Evolutionary conservation across 2,113 vertebrate genomes (phyloP).

Genomic region (Cardinalis cardinalis): DNA sequence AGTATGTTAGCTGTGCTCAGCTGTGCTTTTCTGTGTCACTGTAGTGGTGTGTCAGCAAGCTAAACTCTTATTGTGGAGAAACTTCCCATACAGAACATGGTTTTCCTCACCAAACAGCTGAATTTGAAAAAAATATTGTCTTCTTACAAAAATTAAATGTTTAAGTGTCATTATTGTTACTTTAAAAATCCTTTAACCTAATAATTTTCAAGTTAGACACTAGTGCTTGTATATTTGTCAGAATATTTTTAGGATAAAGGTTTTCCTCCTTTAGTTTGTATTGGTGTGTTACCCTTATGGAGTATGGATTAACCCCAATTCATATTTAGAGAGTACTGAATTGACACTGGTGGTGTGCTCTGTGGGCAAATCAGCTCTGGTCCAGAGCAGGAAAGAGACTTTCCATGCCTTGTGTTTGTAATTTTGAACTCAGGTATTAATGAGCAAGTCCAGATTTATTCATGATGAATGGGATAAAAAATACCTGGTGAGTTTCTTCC

Average conservation of each 20-base stretch:
- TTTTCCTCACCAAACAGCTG: not conserved
- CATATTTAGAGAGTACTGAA: not conserved
- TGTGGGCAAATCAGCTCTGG: not conserved
- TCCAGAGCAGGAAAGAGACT: not conserved
- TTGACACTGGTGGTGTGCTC: not conserved
- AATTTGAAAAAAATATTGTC: not conserved
- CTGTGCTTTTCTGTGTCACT: not conserved
- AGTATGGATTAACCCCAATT: not conserved
- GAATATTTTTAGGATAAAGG: not conserved
- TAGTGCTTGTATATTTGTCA: not conserved
- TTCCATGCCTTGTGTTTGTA: not conserved
- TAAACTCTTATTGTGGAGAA: not conserved
- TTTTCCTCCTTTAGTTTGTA: not conserved
- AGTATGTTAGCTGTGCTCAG: conserved; percentile 51
- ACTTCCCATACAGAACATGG: not conserved
- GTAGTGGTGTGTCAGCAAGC: not conserved
- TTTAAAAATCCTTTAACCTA: not conserved
- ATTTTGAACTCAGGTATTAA: not conserved
- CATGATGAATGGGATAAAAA: not conserved
- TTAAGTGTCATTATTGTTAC: not conserved
- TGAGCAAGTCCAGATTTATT: not conserved
- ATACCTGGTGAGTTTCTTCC: not conserved
- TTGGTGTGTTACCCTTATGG: not conserved
- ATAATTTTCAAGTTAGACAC: not conserved
- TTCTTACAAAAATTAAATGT: not conserved